Conservation (phyloP, 2,888 invertebrate genomes). For the Plebejus anna region DNA sequence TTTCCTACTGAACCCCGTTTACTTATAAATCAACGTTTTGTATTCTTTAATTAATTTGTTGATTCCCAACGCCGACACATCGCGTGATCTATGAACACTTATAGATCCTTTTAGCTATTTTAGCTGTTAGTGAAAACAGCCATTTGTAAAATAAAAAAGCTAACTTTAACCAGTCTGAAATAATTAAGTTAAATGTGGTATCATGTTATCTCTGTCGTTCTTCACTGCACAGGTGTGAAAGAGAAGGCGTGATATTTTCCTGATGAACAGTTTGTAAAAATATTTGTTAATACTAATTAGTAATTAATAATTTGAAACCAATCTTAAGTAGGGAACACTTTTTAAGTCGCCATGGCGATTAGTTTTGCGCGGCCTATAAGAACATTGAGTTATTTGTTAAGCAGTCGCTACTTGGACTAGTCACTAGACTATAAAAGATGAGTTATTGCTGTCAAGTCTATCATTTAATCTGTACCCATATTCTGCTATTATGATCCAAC, state of each 20-base stretch:
- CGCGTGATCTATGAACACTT: slow-evolving; percentile 54
- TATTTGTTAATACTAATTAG: too few relatives aligned
- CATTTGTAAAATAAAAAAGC: neutral
- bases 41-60: slow-evolving; percentile 60
- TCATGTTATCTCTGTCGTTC: too few relatives aligned
- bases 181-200: too few relatives aligned
- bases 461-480: neutral
- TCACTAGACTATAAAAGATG: neutral
- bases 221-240: too few relatives aligned
- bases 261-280: too few relatives aligned
- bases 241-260: too few relatives aligned
- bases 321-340: too few relatives aligned
- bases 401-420: neutral
- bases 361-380: neutral
- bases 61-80: slow-evolving; percentile 52
- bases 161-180: neutral
- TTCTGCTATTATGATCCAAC: too few relatives aligned
- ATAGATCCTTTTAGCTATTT: slow-evolving; percentile 33
- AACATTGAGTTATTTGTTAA: neutral
- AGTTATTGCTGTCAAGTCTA: neutral
- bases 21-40: slow-evolving; percentile 43
- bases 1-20: neutral
- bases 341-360: too few relatives aligned
- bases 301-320: too few relatives aligned
- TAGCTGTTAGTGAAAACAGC: neutral